Percentiles rank a stretch among this genome's conserved stretches.
Conservation (phyloP, 2,797 vertebrate genomes). For the Takifugu ocellatus region DNA sequence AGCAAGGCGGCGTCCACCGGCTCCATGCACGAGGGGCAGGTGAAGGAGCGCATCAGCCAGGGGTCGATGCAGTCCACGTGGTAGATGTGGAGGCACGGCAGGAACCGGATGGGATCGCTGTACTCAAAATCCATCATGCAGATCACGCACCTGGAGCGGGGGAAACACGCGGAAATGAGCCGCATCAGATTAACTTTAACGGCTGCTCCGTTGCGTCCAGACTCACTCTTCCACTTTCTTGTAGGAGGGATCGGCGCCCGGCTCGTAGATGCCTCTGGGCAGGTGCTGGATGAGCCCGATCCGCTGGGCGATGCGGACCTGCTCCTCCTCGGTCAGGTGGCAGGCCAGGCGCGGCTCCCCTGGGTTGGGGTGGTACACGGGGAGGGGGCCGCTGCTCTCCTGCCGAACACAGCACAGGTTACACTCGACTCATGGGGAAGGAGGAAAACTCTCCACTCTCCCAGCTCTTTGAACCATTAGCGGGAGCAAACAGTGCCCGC, state of each 20-base stretch:
- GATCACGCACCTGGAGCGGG: conserved; percentile 81
- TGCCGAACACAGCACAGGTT: conserved; percentile 24
- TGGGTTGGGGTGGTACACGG: conserved; percentile 81
- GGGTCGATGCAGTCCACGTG: conserved; percentile 85
- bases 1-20: conserved; percentile 86
- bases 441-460: too few species aligned
- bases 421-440: not conserved
- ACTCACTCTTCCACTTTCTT: conserved; percentile 85
- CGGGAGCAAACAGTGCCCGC: not conserved
- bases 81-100: conserved; percentile 87
- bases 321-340: conserved; percentile 86
- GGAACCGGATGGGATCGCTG: conserved; percentile 81
- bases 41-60: conserved; percentile 89
- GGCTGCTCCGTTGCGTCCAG: not conserved
- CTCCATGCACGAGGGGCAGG: conserved; percentile 89
- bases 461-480: too few species aligned
- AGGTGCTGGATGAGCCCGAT: conserved; percentile 87
- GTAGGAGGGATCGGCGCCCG: conserved; percentile 73
- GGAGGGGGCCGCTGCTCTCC: conserved; percentile 70
- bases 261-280: conserved; percentile 79
- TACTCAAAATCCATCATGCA: conserved; percentile 89
- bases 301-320: conserved; percentile 83
- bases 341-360: conserved; percentile 79
- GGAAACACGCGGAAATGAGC: too few species aligned
- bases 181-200: too few species aligned